Evolutionary conservation across 1,140 invertebrate genomes (phyloP).

Genomic region (Nylanderia fulva): DNA sequence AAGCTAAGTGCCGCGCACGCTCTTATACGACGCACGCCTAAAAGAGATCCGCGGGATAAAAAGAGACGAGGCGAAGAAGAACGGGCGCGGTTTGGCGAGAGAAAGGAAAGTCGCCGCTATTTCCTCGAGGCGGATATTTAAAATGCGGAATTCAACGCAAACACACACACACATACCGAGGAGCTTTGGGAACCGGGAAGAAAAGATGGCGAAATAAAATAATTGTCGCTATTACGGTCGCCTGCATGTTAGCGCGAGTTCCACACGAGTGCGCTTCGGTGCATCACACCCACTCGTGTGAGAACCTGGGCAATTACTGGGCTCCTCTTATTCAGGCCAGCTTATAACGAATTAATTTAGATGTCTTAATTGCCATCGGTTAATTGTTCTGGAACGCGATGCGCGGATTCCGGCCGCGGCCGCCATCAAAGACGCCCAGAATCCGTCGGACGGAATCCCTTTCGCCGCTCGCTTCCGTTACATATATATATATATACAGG

Average conservation of each 20-base stretch:
- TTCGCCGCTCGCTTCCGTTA: conserved; percentile 68
- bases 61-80: background rate
- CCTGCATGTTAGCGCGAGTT: conserved; percentile 58
- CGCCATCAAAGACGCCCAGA: conserved; percentile 70
- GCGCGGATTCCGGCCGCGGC: conserved; percentile 35
- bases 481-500: conserved; percentile 49
- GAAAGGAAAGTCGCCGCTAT: conserved; percentile 64
- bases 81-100: conserved; percentile 5
- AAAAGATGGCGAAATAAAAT: conserved; percentile 82
- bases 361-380: conserved; percentile 85
- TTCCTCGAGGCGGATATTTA: conserved; percentile 44
- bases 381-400: conserved; percentile 81
- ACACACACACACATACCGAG: conserved; percentile 42
- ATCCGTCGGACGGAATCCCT: conserved; percentile 64
- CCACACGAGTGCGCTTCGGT: conserved; percentile 43
- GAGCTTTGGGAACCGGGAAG: conserved; percentile 80
- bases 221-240: conserved; percentile 84
- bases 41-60: conserved; percentile 10
- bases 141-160: conserved; percentile 82
- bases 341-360: conserved; percentile 84
- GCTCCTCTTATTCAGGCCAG: conserved; percentile 60
- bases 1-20: conserved; percentile 10
- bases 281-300: conserved; percentile 74
- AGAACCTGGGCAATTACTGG: conserved; percentile 85
- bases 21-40: conserved; percentile 42